Evolutionary conservation across 2,888 invertebrate species (phyloP), one percentile per base, ranked within the genome.

Genomic region (Euspilapteryx auroguttella): DNA sequence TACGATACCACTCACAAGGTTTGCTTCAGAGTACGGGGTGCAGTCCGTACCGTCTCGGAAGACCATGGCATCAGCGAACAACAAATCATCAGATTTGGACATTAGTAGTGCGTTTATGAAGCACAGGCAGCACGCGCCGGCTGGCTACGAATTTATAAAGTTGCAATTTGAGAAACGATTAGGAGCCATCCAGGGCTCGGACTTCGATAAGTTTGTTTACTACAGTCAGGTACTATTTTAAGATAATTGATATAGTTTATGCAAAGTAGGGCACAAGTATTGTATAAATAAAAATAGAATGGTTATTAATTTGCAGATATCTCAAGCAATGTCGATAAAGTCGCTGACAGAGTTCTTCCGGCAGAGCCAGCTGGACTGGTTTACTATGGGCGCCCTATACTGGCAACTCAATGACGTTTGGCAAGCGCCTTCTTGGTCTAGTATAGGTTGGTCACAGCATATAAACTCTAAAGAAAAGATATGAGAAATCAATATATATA

Each of bases 341-440:
- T 79, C 84, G 3, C 86, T 94, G 63, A 87, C 92, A 0, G 96
- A 97, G 50, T 79, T 80, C 33, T 93, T 93, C 55, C 78, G 91
- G 20, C 83, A 86, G 43, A 77, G 58, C 27, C 68, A 66, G 42
- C 46, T 44, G 2, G 55, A 63, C 26, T 77, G 76, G 76, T 64
- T 61, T 33, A 98, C 96, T 0, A 97, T 96, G 95, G 98, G 98
- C 1, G 94, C 96, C 1, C 73, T 99, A 29, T 99, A 95, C 59
- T 99, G 98, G 98, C 98, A 99, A 61, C 65, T 98, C 8, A 97
- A 98, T 55, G 97, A 98, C 55, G 89, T 97, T 17, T 98, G 98
- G 98, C 89, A 92, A 44, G 96, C 93, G 1, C 95, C 97, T 0
- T 90, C 95, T 0, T 98, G 98, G 98, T 85, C 94, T 4, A 83